phyloP scores from a whole-genome alignment of 2,888 invertebrate species.

The Thymelicus sylvestris region DNA sequence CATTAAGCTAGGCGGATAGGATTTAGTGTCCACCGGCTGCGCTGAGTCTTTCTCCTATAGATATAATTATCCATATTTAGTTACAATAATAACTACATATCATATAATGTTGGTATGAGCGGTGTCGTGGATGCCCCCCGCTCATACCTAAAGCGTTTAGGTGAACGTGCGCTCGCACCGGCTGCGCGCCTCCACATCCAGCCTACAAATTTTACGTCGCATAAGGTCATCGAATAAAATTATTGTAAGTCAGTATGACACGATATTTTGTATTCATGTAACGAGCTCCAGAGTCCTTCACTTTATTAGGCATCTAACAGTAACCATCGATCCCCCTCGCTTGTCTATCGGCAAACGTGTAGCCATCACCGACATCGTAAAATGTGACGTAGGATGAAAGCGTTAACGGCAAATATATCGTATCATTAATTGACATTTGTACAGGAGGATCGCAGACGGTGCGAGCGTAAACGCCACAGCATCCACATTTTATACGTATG shows the following conservation, averaged over 20 bases:
- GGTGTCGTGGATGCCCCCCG: slow-evolving; percentile 82
- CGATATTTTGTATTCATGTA: slow-evolving; percentile 21
- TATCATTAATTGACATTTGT: slow-evolving; percentile 75
- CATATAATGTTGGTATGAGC: slow-evolving; percentile 83
- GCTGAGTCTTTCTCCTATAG: slow-evolving; percentile 59
- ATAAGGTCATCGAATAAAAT: slow-evolving; percentile 20
- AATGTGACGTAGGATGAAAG: slow-evolving; percentile 34
- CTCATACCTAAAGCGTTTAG: slow-evolving; percentile 85
- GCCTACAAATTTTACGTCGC: slow-evolving; percentile 25
- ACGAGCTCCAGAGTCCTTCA: slow-evolving; percentile 6
- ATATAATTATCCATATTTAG: slow-evolving; percentile 70
- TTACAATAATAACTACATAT: slow-evolving; percentile 78
- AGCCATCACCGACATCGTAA: slow-evolving; percentile 23
- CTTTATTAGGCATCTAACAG: slow-evolving; percentile 17
- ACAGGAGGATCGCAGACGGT: slow-evolving; percentile 65
- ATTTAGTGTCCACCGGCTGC: slow-evolving; percentile 49
- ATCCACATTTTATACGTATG: slow-evolving; percentile 78
- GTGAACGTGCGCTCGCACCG: slow-evolving; percentile 73
- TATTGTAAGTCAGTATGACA: slow-evolving; percentile 36
- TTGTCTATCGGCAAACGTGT: not conserved
- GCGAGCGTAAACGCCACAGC: slow-evolving; percentile 76
- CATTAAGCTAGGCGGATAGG: slow-evolving; percentile 31
- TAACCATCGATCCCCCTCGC: slow-evolving; percentile 3
- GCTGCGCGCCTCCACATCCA: slow-evolving; percentile 54
- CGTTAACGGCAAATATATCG: slow-evolving; percentile 48